These are phyloP conservation scores for Phenacoccus solenopsis DNA, from an alignment of 1,140 invertebrate genomes.

Conservation along the genomic window DNA sequence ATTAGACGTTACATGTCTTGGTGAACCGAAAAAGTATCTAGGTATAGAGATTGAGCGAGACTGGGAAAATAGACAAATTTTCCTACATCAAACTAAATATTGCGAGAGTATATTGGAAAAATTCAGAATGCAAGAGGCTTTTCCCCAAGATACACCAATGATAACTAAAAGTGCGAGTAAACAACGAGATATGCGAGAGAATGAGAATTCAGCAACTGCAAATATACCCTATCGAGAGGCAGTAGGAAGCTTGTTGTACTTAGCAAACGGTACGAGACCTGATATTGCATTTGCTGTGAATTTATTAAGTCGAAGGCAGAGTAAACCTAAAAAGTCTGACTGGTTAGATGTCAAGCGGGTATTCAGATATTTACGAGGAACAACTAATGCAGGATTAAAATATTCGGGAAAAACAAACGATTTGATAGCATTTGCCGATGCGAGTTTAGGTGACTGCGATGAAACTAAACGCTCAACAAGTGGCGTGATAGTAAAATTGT, in stretches of 20 bases:
- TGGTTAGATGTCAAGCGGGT: constrained; percentile 28
- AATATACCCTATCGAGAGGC: constrained; percentile 31
- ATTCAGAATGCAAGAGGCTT: constrained; percentile 32
- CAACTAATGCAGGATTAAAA: constrained; percentile 18
- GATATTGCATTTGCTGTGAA: constrained; percentile 33
- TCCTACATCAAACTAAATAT: constrained; percentile 33
- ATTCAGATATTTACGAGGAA: constrained; percentile 29
- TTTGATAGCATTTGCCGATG: constrained; percentile 23
- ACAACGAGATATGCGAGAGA: too few relatives aligned
- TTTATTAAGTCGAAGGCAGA: constrained; percentile 26
- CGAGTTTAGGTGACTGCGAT: constrained; percentile 24
- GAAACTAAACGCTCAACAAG: constrained; percentile 27
- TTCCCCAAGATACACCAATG: constrained; percentile 32
- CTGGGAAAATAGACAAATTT: not conserved
- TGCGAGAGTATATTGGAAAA: constrained; percentile 33
- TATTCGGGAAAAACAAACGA: constrained; percentile 19
- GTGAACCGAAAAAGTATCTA: constrained; percentile 28
- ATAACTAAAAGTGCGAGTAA: constrained; percentile 27
- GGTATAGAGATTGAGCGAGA: constrained; percentile 7
- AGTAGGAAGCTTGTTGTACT: constrained; percentile 32
- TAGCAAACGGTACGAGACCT: constrained; percentile 31
- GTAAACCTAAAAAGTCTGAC: constrained; percentile 25
- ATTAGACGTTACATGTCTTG: constrained; percentile 31
- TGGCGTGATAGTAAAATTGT: constrained; percentile 26
- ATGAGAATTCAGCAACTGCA: too few relatives aligned